Evolutionary conservation across 2,888 invertebrate species (phyloP).

Genomic region (Atrina japonica): DNA sequence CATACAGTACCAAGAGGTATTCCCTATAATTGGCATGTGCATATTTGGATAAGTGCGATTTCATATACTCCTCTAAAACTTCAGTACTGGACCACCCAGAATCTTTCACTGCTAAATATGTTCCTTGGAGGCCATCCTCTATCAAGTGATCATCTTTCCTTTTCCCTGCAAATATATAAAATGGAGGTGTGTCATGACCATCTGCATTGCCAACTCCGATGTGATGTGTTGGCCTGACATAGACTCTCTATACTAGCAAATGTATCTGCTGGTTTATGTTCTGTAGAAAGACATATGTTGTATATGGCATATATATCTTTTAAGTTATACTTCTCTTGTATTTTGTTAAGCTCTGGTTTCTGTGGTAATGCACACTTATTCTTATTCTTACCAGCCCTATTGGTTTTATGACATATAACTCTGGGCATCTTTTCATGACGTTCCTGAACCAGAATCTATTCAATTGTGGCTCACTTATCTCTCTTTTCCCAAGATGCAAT

Average conservation of each 20-base stretch:
- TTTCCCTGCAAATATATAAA: conserved; percentile 20
- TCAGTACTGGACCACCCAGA: conserved; percentile 42
- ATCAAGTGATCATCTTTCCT: not conserved
- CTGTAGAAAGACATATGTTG: conserved; percentile 36
- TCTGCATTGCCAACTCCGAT: conserved; percentile 37
- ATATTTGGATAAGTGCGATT: conserved; percentile 39
- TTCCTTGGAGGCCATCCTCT: conserved; percentile 26
- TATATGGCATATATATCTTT: conserved; percentile 45
- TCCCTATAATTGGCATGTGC: not conserved
- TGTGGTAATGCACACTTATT: conserved; percentile 30
- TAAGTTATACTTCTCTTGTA: conserved; percentile 41
- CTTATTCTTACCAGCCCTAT: conserved; percentile 28
- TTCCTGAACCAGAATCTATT: conserved; percentile 42
- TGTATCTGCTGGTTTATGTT: conserved; percentile 37
- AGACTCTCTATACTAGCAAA: conserved; percentile 18
- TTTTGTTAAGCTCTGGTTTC: conserved; percentile 36
- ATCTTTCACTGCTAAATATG: conserved; percentile 24
- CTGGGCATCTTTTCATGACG: conserved; percentile 50
- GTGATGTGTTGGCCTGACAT: conserved; percentile 29
- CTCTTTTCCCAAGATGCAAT: conserved; percentile 29
- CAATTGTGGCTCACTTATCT: conserved; percentile 30
- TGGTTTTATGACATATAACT: conserved; percentile 40
- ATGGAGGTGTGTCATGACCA: conserved; percentile 30
- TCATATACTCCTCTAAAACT: conserved; percentile 35
- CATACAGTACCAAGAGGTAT: conserved; percentile 38